phyloP scores from a whole-genome alignment of 2,888 invertebrate genomes.

The Barypeithes pellucidus region DNA sequence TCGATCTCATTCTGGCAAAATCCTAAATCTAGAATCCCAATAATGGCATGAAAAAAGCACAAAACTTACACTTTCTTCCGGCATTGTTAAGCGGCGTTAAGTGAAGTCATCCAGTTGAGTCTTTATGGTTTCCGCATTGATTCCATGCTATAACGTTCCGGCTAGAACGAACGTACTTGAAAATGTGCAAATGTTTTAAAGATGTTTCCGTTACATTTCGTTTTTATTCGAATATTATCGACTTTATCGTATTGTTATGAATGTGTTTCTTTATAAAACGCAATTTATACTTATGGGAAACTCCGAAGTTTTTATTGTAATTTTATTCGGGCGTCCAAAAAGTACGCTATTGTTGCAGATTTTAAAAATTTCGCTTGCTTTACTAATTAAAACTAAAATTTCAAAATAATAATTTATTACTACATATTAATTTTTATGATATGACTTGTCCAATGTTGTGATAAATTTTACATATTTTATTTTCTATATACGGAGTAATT shows the following conservation, averaged over 20 bases:
- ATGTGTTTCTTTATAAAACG: not conserved
- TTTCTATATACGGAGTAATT: no score
- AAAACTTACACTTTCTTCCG: slow-evolving; percentile 43
- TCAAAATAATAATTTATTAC: no score
- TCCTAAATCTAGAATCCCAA: slow-evolving; percentile 48
- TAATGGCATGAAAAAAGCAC: slow-evolving; percentile 48
- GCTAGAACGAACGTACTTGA: slow-evolving; percentile 44
- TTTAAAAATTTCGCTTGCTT: no score
- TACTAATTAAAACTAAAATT: no score
- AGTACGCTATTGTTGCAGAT: no score
- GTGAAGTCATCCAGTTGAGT: slow-evolving; percentile 48
- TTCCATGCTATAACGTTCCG: slow-evolving; percentile 43
- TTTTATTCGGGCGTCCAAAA: no score
- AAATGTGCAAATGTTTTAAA: slow-evolving; percentile 51
- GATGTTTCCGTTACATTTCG: slow-evolving; percentile 45
- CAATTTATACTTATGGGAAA: not conserved
- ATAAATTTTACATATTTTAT: no score
- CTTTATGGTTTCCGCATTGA: slow-evolving; percentile 52
- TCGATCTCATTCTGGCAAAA: slow-evolving; percentile 45
- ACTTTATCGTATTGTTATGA: slow-evolving; percentile 30
- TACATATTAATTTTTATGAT: no score
- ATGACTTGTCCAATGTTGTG: no score
- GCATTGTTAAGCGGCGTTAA: slow-evolving; percentile 51
- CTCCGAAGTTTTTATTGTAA: no score
- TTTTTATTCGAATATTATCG: slow-evolving; percentile 31